Percentiles rank a stretch among this genome's conserved stretches.
Evolutionary conservation across 1,140 invertebrate species (phyloP).

Genomic region (Lordiphosa mommai): DNA sequence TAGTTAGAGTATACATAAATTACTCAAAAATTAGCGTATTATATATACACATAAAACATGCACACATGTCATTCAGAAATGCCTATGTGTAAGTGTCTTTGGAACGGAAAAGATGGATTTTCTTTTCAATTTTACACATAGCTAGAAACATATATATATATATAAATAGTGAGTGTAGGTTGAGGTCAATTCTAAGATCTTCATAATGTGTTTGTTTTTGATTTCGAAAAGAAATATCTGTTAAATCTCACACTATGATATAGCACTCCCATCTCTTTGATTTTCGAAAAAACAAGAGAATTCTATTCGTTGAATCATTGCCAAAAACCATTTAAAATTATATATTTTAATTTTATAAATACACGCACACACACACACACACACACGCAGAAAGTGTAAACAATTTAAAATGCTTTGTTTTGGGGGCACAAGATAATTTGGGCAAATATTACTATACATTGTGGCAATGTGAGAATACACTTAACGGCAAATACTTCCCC

Average conservation of each 20-base stretch:
- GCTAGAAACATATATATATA: not conserved
- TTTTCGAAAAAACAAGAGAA: not conserved
- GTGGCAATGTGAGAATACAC: too few relatives aligned
- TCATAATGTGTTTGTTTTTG: not conserved
- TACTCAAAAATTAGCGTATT: not conserved
- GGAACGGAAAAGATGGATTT: not conserved
- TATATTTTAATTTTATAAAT: constrained; percentile 4
- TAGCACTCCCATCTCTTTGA: constrained; percentile 9
- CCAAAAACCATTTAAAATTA: constrained; percentile 9
- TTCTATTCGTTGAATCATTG: constrained; percentile 3
- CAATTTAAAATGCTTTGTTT: not conserved
- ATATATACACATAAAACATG: not conserved
- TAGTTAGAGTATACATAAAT: too few relatives aligned
- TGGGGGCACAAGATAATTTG: not conserved
- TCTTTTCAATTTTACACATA: not conserved
- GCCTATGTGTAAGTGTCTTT: not conserved
- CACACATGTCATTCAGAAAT: too few relatives aligned
- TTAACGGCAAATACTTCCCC: too few relatives aligned
- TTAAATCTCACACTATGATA: constrained; percentile 4
- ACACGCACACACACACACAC: not conserved
- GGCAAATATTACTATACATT: too few relatives aligned
- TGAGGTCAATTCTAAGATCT: constrained; percentile 1
- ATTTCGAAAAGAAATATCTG: constrained; percentile 5
- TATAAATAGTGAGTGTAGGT: not conserved
- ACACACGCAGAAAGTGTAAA: not conserved